Evolutionary conservation across 2,888 invertebrate genomes (phyloP).

Genomic region (Hedya salicella): DNA sequence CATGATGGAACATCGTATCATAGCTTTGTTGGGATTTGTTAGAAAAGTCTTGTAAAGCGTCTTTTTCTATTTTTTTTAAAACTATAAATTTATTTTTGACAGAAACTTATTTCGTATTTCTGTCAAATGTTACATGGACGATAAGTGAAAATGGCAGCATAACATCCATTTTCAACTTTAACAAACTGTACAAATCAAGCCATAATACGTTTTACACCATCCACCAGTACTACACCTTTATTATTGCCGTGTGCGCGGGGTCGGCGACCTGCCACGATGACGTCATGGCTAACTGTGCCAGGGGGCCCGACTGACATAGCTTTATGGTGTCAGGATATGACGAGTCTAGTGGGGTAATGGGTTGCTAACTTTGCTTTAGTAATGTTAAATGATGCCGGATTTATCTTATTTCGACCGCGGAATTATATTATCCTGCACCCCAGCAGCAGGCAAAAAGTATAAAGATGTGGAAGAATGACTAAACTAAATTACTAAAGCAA

Average conservation of each 20-base stretch:
- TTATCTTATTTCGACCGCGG: background rate
- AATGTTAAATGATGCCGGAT: background rate
- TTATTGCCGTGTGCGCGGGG: slow-evolving; percentile 17
- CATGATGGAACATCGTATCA: no score
- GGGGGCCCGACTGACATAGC: slow-evolving; percentile 28
- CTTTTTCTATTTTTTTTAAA: no score
- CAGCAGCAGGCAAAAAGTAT: no score
- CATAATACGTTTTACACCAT: background rate
- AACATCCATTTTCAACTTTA: background rate
- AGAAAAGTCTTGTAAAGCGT: no score
- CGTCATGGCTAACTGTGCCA: slow-evolving; percentile 46
- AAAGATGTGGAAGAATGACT: no score
- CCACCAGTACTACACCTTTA: background rate
- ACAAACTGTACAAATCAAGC: background rate
- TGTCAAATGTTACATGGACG: background rate
- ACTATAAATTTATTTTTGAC: no score
- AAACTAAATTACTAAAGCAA: no score
- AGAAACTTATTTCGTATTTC: no score
- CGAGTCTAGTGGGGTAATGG: background rate
- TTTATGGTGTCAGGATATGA: slow-evolving; percentile 31
- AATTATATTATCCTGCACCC: no score
- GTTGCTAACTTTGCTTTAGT: background rate
- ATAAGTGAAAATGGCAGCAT: background rate
- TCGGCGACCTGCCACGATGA: slow-evolving; percentile 45
- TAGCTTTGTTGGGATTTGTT: no score